Base-by-base conservation (phyloP, 2,888 invertebrate species). In the Microdon myrmicae region DNA sequence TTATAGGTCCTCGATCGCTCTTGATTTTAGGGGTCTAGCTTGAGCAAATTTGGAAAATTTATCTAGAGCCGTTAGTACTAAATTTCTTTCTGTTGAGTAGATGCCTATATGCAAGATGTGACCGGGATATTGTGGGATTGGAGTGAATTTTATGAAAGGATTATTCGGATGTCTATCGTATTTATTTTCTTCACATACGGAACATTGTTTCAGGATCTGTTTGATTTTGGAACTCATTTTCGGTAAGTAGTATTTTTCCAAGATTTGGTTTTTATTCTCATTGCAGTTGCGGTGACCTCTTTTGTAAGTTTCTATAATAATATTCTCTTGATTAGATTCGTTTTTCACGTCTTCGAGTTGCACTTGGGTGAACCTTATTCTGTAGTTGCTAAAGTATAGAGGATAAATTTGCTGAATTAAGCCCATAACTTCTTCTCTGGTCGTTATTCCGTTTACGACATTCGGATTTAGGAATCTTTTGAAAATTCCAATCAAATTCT, bases 41-140 rank as follows among this genome's bases (percentile, higher is more conserved):
- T 53, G 35, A 8, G 49, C 61, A 12, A 48, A 61, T 28, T 56
- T 61, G 1, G 58, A 44, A 9, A 67, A 58, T 45, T 67, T 67
- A 16, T 61, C 61, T 17, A 61, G 23, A 22, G 58, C 67, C 1
- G 58, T 58, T 2, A 64, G 26, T 1, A 58, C 58, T 3, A 38
- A 16, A 8, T 48, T 39, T 13, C 22, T 26, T 48, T 66, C 44
- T 10, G 49, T 58, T 9, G 29, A 26, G 7, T 48, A 48, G 26
- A 48, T 47, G 16, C 31, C 47, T 10, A 56, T 34, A 7, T 56
- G 47, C 10, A 41, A n/a, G 3, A 31, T 47, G 3, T 56, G 41
- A 5, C 44, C 38, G 13, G 48, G 37, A 31, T 54, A 48, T 3
- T 19, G 35, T 12, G 48, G 60, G 5, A 60, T 31, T 17, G 45